A percentile compares a stretch with the other conserved stretches of the same genome.
Conservation (phyloP, 2,113 vertebrate genomes). For the Myotis brandtii region DNA sequence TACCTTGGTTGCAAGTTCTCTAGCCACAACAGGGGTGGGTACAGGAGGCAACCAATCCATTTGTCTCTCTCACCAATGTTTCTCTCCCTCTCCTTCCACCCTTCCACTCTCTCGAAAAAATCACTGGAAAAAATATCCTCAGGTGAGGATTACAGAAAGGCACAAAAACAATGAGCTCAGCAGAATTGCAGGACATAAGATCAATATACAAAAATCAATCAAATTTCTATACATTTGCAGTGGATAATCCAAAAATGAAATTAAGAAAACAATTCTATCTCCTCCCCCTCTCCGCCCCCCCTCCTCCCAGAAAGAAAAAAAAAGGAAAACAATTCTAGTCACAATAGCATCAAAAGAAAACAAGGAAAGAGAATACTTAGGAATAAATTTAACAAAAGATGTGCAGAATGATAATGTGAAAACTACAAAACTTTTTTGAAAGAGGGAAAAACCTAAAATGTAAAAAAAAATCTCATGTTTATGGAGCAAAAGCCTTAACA, state of each 20-base stretch:
- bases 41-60: too few species aligned
- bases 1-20: too few species aligned
- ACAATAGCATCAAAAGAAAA: background rate
- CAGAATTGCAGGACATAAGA: background rate
- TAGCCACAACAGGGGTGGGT: too few species aligned
- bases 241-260: slow-evolving; percentile 7
- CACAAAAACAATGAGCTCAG: background rate
- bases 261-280: background rate
- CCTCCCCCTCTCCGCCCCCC: too few species aligned
- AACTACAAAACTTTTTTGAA: background rate
- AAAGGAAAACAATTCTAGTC: background rate
- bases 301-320: too few species aligned
- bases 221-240: background rate
- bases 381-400: slow-evolving; percentile 25
- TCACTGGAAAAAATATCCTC: too few species aligned
- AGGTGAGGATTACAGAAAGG: background rate
- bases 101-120: too few species aligned
- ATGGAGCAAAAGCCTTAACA: background rate
- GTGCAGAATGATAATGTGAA: background rate
- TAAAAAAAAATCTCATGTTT: background rate
- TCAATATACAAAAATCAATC: slow-evolving; percentile 9
- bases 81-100: too few species aligned
- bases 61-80: too few species aligned
- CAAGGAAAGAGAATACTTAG: background rate
- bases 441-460: background rate